Conservation (phyloP, 2,888 invertebrate species). For the Crematogaster levior region DNA sequence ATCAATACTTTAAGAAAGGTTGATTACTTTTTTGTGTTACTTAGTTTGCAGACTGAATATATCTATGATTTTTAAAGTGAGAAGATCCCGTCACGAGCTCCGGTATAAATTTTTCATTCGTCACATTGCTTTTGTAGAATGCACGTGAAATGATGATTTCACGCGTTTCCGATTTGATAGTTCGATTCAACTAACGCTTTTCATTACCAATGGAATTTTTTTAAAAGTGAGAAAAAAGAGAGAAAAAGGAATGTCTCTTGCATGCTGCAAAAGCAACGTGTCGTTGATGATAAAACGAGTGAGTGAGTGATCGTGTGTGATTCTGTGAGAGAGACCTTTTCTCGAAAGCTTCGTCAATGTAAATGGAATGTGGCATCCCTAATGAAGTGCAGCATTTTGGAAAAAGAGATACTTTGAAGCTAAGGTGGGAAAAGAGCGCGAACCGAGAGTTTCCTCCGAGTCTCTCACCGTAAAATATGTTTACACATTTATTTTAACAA, state of each 20-base stretch:
- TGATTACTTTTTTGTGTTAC: neutral
- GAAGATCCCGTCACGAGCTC: constrained; percentile 63
- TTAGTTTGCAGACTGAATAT: neutral
- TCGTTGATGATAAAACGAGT: constrained; percentile 38
- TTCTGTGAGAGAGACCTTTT: constrained; percentile 74
- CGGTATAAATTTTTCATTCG: constrained; percentile 61
- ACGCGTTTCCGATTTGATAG: constrained; percentile 41
- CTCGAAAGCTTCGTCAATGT: constrained; percentile 85
- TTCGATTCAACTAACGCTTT: constrained; percentile 23
- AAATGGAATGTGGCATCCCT: constrained; percentile 85
- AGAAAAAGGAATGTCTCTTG: constrained; percentile 27
- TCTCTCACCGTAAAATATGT: neutral
- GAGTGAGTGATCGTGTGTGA: constrained; percentile 57
- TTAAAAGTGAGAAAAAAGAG: neutral
- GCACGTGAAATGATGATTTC: constrained; percentile 52
- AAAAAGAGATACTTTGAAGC: constrained; percentile 71
- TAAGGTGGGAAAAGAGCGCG: constrained; percentile 64
- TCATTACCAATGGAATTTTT: constrained; percentile 14
- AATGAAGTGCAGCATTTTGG: constrained; percentile 84
- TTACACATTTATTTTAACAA: neutral
- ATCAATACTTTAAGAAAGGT: neutral
- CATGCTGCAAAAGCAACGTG: constrained; percentile 53
- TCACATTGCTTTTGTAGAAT: constrained; percentile 77
- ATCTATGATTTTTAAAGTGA: constrained; percentile 12
- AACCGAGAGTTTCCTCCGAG: constrained; percentile 45